Conservation (phyloP, 2,888 invertebrate genomes). For the Habrosyne pyritoides region DNA sequence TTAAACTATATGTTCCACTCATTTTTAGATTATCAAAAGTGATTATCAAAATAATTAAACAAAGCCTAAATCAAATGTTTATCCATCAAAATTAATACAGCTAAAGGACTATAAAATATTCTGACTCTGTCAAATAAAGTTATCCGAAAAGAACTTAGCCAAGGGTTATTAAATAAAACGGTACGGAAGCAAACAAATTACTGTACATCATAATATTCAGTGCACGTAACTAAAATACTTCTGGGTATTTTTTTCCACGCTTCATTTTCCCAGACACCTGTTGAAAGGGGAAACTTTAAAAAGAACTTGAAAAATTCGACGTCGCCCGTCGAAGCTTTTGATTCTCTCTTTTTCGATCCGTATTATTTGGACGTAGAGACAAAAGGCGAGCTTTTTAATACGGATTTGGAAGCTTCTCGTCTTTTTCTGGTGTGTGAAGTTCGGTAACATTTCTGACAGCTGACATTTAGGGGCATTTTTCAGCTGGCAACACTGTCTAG, state of each 20-base stretch:
- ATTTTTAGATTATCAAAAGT: too few relatives aligned
- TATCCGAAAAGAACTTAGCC: too few relatives aligned
- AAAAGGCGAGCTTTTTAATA: slow-evolving; percentile 1
- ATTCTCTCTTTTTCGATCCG: background rate
- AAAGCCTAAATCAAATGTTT: too few relatives aligned
- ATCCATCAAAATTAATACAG: too few relatives aligned
- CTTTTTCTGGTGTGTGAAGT: background rate
- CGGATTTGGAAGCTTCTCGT: background rate
- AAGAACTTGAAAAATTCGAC: slow-evolving; percentile 17
- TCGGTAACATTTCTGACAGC: background rate
- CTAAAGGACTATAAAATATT: too few relatives aligned
- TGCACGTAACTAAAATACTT: slow-evolving; percentile 16
- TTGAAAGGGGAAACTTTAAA: slow-evolving; percentile 19
- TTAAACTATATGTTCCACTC: too few relatives aligned
- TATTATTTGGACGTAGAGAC: background rate
- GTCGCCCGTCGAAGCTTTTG: slow-evolving; percentile 1
- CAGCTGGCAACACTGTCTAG: background rate
- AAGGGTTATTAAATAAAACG: too few relatives aligned
- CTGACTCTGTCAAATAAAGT: too few relatives aligned
- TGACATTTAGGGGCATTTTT: background rate
- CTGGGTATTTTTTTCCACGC: slow-evolving; percentile 19
- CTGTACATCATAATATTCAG: slow-evolving; percentile 13
- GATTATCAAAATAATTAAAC: too few relatives aligned
- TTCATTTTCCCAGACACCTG: slow-evolving; percentile 21
- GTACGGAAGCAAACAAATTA: background rate